Percentiles rank a stretch among this genome's conserved stretches.
These are phyloP conservation scores for Ploceus nigricollis DNA, from an alignment of 2,113 vertebrate species.

Conservation along the genomic window DNA sequence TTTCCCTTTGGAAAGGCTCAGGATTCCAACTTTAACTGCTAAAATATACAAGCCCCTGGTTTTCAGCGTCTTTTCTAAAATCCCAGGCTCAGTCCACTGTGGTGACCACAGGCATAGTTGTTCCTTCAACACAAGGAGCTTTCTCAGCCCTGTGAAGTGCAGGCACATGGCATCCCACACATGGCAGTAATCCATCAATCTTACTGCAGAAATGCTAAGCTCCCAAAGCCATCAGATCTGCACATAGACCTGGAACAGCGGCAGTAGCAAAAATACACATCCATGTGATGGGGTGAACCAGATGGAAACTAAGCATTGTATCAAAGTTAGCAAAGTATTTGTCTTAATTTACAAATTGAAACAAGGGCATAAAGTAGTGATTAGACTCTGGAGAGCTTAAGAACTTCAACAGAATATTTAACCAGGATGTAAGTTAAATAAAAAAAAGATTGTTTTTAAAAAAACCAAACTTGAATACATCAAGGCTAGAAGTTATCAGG, in stretches of 20 bases:
- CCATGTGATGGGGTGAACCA: fast-evolving
- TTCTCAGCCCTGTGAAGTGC: neutral
- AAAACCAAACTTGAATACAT: neutral
- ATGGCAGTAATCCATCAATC: neutral
- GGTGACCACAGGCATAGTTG: neutral
- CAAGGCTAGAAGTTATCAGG: neutral
- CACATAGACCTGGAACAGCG: neutral
- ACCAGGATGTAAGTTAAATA: neutral
- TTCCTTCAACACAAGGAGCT: neutral
- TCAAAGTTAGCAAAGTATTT: neutral
- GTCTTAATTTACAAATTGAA: neutral
- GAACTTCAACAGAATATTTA: neutral
- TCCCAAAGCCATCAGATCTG: neutral
- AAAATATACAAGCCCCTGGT: neutral
- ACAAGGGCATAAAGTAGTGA: fast-evolving
- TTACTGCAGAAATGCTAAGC: neutral
- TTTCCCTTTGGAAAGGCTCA: neutral
- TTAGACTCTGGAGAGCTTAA: neutral
- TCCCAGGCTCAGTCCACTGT: neutral
- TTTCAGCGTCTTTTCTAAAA: neutral
- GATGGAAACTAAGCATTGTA: neutral
- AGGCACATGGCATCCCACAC: neutral
- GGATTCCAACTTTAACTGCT: neutral
- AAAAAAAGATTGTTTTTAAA: neutral
- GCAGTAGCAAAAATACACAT: neutral